These are phyloP conservation scores for Scrobipalpa atriplicella DNA, from an alignment of 2,888 invertebrate species.

Conservation along the genomic window DNA sequence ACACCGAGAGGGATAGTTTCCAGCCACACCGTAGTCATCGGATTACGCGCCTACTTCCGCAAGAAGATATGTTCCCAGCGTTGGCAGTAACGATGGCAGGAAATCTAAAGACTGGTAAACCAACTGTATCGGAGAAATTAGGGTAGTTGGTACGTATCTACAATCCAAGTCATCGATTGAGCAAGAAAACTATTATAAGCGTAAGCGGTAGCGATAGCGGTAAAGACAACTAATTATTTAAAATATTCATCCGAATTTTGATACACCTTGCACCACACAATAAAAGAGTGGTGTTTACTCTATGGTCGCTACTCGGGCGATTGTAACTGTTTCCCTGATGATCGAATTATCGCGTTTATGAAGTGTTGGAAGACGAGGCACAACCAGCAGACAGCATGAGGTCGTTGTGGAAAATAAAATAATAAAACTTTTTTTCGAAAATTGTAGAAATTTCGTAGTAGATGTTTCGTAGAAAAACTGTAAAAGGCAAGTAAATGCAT, in stretches of 20 bases:
- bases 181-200: background rate
- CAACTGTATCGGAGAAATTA: no score
- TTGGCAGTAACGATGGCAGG: no score
- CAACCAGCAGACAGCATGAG: conserved; percentile 24
- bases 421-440: background rate
- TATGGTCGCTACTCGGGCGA: conserved; percentile 62
- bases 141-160: no score
- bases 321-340: conserved; percentile 73
- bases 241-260: conserved; percentile 1
- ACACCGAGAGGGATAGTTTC: no score
- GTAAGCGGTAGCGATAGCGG: background rate
- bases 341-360: conserved; percentile 66
- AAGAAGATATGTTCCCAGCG: no score
- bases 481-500: no score
- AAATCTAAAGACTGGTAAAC: no score
- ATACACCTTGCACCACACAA: conserved; percentile 49
- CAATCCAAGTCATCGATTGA: no score
- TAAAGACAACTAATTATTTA: no score
- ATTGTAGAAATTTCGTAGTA: background rate
- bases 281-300: conserved; percentile 63
- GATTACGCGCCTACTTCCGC: no score
- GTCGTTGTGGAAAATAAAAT: conserved; percentile 11
- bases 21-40: no score
- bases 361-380: conserved; percentile 70
- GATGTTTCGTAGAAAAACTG: no score